phyloP scores from a whole-genome alignment of 2,113 vertebrate genomes.

The Orientallactaga bullata region DNA sequence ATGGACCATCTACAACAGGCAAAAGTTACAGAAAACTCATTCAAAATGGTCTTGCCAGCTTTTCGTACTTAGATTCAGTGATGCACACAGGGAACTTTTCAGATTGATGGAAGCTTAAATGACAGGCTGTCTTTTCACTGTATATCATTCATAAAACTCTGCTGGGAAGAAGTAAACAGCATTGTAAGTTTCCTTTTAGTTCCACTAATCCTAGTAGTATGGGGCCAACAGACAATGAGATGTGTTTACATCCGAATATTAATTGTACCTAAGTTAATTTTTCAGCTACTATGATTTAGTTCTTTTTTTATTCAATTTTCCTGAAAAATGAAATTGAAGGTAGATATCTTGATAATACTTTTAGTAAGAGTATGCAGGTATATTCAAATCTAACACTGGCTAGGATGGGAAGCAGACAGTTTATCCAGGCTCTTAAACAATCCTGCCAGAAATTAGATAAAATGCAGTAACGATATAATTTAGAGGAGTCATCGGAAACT shows the following conservation, averaged over 20 bases:
- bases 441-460: neutral
- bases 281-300: neutral
- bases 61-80: neutral
- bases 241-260: neutral
- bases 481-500: fast-evolving
- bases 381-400: neutral
- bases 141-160: neutral
- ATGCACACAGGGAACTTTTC: neutral
- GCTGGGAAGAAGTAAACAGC: neutral
- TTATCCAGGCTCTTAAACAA: neutral
- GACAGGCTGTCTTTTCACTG: neutral
- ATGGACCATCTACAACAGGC: neutral
- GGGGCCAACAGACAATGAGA: neutral
- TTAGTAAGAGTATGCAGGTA: neutral
- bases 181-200: neutral
- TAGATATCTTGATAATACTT: neutral
- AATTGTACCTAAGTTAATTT: neutral
- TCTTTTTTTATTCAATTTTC: neutral
- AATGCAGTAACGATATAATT: neutral
- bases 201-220: neutral
- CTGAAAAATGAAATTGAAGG: neutral
- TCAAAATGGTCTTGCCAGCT: neutral
- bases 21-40: neutral
- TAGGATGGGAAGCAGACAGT: neutral
- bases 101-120: neutral